phyloP scores from a whole-genome alignment of 2,113 vertebrate genomes.

The Myanophis thanlyinensis region DNA sequence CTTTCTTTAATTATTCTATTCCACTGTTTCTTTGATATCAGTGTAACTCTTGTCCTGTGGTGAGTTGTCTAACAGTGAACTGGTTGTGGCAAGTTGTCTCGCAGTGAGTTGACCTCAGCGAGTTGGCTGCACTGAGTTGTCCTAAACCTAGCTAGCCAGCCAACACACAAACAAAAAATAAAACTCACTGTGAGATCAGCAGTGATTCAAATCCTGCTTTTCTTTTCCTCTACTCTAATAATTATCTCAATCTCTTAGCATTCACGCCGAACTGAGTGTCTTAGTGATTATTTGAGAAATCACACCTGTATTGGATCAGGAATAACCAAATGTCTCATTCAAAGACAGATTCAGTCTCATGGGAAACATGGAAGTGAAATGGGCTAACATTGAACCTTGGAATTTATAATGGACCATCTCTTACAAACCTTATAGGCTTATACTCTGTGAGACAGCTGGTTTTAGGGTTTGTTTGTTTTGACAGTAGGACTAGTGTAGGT shows the following conservation, averaged over 20 bases:
- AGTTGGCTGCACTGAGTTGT: too few species aligned
- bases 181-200: not conserved
- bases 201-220: not conserved
- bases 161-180: not conserved
- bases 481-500: not conserved
- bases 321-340: not conserved
- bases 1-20: too few species aligned
- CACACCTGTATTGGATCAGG: not conserved
- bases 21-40: too few species aligned
- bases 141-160: too few species aligned
- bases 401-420: not conserved
- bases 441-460: not conserved
- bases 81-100: too few species aligned
- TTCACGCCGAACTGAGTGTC: not conserved
- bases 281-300: not conserved
- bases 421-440: not conserved
- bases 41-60: too few species aligned
- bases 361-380: not conserved
- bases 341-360: not conserved
- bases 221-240: not conserved
- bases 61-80: too few species aligned
- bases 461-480: not conserved
- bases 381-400: not conserved
- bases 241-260: not conserved
- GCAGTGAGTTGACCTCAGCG: too few species aligned